phyloP scores from a whole-genome alignment of 2,113 vertebrate species.

The Aplodontia rufa region DNA sequence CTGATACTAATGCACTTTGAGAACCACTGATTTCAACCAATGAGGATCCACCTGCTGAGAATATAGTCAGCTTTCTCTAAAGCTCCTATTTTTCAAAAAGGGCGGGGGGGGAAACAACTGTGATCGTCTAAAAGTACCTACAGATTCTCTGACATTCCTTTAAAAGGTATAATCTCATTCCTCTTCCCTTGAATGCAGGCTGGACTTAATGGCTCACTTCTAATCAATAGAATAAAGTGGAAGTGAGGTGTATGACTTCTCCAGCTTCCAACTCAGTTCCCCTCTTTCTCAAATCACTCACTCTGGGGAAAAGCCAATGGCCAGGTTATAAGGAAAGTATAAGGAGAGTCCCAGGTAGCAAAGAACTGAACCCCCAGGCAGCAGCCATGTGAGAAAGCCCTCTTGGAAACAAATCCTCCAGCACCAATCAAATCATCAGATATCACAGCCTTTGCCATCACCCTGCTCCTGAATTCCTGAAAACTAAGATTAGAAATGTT shows the following conservation, averaged over 20 bases:
- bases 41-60: background rate
- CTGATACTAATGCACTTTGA: background rate
- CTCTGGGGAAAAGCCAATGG: background rate
- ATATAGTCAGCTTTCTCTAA: background rate
- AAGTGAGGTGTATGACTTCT: background rate
- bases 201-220: background rate
- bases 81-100: background rate
- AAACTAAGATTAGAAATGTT: background rate
- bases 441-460: background rate
- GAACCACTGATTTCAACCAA: background rate
- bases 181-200: background rate
- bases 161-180: background rate
- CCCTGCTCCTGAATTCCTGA: background rate
- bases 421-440: background rate
- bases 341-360: background rate
- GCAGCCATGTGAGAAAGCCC: background rate
- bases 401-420: background rate
- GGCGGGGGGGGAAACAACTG: background rate
- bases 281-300: background rate
- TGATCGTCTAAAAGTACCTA: background rate
- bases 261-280: background rate
- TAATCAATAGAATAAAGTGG: background rate
- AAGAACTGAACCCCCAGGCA: background rate
- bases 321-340: background rate
- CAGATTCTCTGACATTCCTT: background rate